These are phyloP conservation scores for Paralichthys olivaceus DNA, from an alignment of 2,113 vertebrate genomes.

Conservation along the genomic window DNA sequence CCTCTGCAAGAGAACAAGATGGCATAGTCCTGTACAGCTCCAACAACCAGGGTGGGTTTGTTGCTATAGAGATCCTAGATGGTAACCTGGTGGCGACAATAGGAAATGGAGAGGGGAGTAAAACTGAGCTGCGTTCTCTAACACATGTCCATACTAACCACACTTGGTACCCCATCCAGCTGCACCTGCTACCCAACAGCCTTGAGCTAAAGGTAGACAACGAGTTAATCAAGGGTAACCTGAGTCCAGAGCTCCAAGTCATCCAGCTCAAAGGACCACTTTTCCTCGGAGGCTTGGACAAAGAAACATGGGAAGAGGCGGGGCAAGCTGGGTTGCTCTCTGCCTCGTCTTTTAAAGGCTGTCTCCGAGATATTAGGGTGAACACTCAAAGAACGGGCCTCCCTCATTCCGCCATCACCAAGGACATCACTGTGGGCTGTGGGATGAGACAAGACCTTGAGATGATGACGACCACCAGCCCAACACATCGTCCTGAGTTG, in stretches of 20 bases:
- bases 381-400: conserved; percentile 84
- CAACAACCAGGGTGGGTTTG: conserved; percentile 81
- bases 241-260: conserved; percentile 68
- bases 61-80: conserved; percentile 86
- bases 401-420: conserved; percentile 84
- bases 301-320: conserved; percentile 68
- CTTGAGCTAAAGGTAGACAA: conserved; percentile 84
- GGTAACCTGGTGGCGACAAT: conserved; percentile 82
- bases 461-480: conserved; percentile 1
- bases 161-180: conserved; percentile 83
- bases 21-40: conserved; percentile 87
- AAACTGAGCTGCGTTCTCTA: conserved; percentile 79
- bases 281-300: conserved; percentile 85
- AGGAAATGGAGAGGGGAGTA: conserved; percentile 71
- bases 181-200: conserved; percentile 78
- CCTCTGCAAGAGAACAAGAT: conserved; percentile 65
- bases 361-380: conserved; percentile 82
- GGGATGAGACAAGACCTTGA: conserved; percentile 51
- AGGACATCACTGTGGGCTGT: conserved; percentile 88
- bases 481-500: not conserved
- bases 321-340: conserved; percentile 76
- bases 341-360: conserved; percentile 86
- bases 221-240: conserved; percentile 75
- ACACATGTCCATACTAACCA: conserved; percentile 75
- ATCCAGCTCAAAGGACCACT: conserved; percentile 82